A percentile compares a stretch with the other conserved stretches of the same genome.
These are phyloP conservation scores for Steinernema khuongi DNA, from an alignment of 1,140 invertebrate species.

Conservation along the genomic window DNA sequence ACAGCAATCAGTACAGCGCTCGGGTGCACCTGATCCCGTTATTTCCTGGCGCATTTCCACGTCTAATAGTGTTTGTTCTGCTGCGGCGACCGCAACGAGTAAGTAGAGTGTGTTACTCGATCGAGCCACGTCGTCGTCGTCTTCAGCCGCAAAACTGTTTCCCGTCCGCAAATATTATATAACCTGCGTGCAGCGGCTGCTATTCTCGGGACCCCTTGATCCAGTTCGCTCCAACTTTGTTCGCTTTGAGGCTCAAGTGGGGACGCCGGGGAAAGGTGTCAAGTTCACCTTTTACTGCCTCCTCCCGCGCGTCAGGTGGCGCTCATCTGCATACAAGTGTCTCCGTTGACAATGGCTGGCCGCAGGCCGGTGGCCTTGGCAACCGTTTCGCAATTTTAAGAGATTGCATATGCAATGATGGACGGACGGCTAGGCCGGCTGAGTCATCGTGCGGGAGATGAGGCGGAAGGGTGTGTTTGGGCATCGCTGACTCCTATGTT, in stretches of 20 bases:
- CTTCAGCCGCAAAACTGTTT: not conserved
- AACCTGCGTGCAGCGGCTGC: not conserved
- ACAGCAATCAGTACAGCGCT: not conserved
- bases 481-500: too few relatives aligned
- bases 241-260: not conserved
- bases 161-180: conserved; percentile 5
- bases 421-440: too few relatives aligned
- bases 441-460: too few relatives aligned
- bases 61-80: conserved; percentile 11
- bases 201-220: not conserved
- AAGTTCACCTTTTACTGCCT: conserved; percentile 16
- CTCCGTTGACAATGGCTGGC: not conserved
- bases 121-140: too few relatives aligned
- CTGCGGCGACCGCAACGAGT: not conserved
- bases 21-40: not conserved
- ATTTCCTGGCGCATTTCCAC: not conserved
- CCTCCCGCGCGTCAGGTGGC: not conserved
- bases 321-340: not conserved
- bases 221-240: not conserved
- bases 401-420: not conserved
- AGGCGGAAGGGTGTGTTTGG: too few relatives aligned
- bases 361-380: conserved; percentile 4
- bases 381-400: not conserved
- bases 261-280: not conserved
- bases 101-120: not conserved